Percentiles rank a stretch among this genome's conserved stretches.
phyloP scores from a whole-genome alignment of 2,797 vertebrate genomes.

The Chloroceryle inda region DNA sequence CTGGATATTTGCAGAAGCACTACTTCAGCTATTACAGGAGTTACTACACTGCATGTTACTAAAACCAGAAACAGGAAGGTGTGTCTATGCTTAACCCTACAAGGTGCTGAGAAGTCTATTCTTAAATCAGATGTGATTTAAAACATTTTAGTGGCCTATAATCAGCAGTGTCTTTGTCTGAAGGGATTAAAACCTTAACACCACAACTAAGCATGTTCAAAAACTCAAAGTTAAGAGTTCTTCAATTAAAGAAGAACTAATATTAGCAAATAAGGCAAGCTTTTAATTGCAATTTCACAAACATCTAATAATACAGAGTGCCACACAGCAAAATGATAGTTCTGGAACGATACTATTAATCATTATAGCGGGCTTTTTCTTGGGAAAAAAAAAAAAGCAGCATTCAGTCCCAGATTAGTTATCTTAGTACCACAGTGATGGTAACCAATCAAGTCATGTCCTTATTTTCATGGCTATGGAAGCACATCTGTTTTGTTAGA shows the following conservation, averaged over 20 bases:
- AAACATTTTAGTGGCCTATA: neutral
- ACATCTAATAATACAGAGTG: neutral
- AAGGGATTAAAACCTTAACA: conserved; percentile 19
- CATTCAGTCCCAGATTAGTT: neutral
- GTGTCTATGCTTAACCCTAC: neutral
- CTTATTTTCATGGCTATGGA: neutral
- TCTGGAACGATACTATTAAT: neutral
- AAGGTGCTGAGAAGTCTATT: neutral
- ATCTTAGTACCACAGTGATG: neutral
- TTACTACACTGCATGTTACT: rapidly evolving
- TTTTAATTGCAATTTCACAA: conserved; percentile 48
- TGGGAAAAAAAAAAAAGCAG: neutral
- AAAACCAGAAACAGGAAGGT: neutral
- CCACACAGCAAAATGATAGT: neutral
- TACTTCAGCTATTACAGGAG: neutral
- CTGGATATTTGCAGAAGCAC: neutral
- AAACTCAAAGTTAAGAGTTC: conserved; percentile 18
- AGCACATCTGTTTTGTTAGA: neutral
- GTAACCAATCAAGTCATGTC: conserved; percentile 24
- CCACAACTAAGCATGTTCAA: neutral
- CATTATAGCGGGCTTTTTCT: neutral
- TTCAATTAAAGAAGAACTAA: neutral
- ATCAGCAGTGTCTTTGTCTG: neutral
- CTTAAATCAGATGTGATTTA: neutral
- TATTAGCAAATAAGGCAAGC: conserved; percentile 29